phyloP scores from a whole-genome alignment of 1,140 invertebrate genomes.

The Hirudo medicinalis region DNA sequence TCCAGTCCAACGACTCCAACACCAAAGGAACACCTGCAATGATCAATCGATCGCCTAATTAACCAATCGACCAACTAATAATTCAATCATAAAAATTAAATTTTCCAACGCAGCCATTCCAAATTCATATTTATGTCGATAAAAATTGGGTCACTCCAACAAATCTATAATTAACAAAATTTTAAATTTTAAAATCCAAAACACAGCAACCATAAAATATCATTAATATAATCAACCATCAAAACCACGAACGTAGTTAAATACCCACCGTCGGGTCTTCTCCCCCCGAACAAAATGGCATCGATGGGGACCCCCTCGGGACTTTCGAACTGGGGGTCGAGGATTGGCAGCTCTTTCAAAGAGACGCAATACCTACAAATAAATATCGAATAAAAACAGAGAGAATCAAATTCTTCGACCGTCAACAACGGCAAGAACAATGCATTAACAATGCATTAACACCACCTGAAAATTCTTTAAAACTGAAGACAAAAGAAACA shows the following conservation, averaged over 20 bases:
- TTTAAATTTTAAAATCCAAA: neutral
- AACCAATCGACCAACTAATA: neutral
- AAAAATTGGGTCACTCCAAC: too few relatives aligned
- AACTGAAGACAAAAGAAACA: neutral
- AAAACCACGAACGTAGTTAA: neutral
- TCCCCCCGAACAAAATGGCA: slow-evolving; percentile 88
- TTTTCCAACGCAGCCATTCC: too few relatives aligned
- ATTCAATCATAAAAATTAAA: neutral
- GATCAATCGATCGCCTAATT: neutral
- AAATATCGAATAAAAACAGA: too few relatives aligned
- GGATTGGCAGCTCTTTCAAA: slow-evolving; percentile 81
- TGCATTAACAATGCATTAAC: too few relatives aligned
- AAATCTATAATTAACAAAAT: neutral
- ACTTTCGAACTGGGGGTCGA: slow-evolving; percentile 67
- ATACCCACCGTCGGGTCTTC: slow-evolving; percentile 48
- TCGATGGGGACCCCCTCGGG: slow-evolving; percentile 66
- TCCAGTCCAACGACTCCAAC: slow-evolving; percentile 81
- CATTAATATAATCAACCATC: neutral
- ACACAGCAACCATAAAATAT: neutral
- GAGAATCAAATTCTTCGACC: neutral
- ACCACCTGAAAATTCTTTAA: neutral
- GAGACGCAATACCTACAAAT: slow-evolving; percentile 72
- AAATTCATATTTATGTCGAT: too few relatives aligned
- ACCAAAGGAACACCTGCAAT: slow-evolving; percentile 74
- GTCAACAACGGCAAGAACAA: too few relatives aligned